A percentile compares a stretch with the other conserved stretches of the same genome.
Conservation (phyloP, 92 coral and sea anemone genomes). For the Hydrozoanthus gracilis region DNA sequence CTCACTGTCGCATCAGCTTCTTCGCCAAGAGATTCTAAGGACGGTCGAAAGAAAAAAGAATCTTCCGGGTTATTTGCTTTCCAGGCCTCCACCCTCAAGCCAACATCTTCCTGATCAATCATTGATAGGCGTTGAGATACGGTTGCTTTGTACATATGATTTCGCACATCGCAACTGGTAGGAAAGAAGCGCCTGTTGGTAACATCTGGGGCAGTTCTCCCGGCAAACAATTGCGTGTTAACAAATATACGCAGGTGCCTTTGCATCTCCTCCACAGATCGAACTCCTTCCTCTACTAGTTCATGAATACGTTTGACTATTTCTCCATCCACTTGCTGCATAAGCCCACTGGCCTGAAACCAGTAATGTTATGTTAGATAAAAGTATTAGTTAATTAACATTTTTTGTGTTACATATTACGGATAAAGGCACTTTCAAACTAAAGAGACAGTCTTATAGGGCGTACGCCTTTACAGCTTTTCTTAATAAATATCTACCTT, state of each 20-base stretch:
- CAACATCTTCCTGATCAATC: constrained; percentile 57
- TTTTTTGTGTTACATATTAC: not conserved
- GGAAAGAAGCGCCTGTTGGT: constrained; percentile 35
- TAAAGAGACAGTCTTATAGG: too few relatives aligned
- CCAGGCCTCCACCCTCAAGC: constrained; percentile 45
- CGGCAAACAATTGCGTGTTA: constrained; percentile 33
- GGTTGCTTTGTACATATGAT: constrained; percentile 26
- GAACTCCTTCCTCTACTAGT: constrained; percentile 41
- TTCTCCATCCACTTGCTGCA: constrained; percentile 41
- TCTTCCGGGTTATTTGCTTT: constrained; percentile 35
- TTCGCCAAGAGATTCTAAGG: not conserved
- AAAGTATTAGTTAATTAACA: not conserved
- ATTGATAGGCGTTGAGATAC: constrained; percentile 29
- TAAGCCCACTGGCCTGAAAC: constrained; percentile 42
- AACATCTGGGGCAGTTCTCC: constrained; percentile 29
- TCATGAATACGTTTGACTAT: constrained; percentile 28
- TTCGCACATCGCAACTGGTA: constrained; percentile 7
- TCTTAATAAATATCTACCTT: constrained; percentile 13
- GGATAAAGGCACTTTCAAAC: too few relatives aligned
- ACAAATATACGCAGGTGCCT: constrained; percentile 42
- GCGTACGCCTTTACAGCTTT: too few relatives aligned
- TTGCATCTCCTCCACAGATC: constrained; percentile 38
- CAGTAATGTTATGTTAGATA: not conserved
- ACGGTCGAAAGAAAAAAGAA: constrained; percentile 48
- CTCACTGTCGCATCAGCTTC: not conserved